These are phyloP conservation scores for Serinus canaria DNA, from an alignment of 2,113 vertebrate species.

Conservation along the genomic window DNA sequence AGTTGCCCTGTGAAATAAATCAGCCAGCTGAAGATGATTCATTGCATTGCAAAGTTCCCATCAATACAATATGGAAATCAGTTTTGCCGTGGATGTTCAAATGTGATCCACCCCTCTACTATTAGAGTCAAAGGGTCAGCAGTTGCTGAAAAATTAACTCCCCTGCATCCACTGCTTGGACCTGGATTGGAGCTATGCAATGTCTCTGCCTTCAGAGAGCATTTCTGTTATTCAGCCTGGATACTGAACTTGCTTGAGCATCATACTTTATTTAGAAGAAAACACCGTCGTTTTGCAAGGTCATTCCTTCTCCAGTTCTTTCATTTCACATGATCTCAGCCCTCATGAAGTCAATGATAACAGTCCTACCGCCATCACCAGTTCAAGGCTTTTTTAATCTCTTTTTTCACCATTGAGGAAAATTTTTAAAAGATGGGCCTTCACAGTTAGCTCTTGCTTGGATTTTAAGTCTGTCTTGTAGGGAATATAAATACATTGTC, in stretches of 20 bases:
- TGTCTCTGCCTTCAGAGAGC: not conserved
- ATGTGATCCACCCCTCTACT: not conserved
- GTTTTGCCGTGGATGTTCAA: slow-evolving; percentile 19
- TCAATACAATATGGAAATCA: slow-evolving; percentile 38
- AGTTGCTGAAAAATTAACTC: not conserved
- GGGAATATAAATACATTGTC: not conserved
- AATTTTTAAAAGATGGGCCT: not conserved
- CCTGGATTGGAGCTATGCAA: not conserved
- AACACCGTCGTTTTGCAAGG: not conserved
- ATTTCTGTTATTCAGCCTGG: not conserved
- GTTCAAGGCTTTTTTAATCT: not conserved
- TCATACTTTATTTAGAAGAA: not conserved
- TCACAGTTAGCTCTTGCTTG: not conserved
- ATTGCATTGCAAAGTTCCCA: slow-evolving; percentile 36
- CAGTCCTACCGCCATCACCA: not conserved
- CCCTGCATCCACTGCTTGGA: not conserved
- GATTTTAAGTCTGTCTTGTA: not conserved
- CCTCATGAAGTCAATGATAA: not conserved
- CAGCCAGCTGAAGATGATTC: slow-evolving; percentile 50
- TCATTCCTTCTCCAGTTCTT: not conserved
- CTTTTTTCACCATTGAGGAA: not conserved
- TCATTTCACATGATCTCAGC: not conserved
- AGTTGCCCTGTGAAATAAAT: slow-evolving; percentile 49
- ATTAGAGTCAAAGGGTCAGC: not conserved
- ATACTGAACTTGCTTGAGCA: not conserved